These are phyloP conservation scores for Hapalemur alaotrensis DNA, from an alignment of 2,797 vertebrate species.

Conservation along the genomic window DNA sequence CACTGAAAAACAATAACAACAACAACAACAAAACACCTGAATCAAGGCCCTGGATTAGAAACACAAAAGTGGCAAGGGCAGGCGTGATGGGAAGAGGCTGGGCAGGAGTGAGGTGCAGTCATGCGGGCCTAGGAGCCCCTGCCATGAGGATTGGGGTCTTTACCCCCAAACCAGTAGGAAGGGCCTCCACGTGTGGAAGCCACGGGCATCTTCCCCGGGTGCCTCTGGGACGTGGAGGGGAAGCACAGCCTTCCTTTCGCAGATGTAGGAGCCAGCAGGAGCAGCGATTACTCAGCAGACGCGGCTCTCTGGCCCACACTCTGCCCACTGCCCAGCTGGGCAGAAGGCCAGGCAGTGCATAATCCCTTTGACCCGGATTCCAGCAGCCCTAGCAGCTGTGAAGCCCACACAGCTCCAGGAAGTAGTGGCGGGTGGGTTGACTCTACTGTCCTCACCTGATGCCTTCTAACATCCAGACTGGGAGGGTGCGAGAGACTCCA, in stretches of 20 bases:
- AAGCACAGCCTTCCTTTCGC: neutral
- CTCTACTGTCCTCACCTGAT: neutral
- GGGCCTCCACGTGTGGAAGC: neutral
- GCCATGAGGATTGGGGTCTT: accelerated
- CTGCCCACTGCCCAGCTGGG: neutral
- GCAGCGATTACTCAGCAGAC: neutral
- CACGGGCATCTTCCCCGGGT: neutral
- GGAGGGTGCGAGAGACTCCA: neutral
- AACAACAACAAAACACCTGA: neutral
- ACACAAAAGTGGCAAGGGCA: neutral
- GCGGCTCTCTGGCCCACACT: neutral
- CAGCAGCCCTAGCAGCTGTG: neutral
- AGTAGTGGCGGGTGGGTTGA: accelerated
- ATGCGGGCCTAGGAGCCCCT: accelerated
- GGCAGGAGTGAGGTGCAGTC: accelerated
- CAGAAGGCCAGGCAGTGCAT: neutral
- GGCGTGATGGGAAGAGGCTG: neutral
- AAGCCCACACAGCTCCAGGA: neutral
- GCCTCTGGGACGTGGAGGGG: neutral
- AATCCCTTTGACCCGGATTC: neutral
- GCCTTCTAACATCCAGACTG: neutral
- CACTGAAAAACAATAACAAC: neutral
- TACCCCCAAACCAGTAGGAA: neutral
- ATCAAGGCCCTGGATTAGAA: neutral
- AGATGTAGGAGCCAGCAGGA: neutral